Base-by-base conservation (phyloP, 1,140 invertebrate genomes). In the Galleria mellonella region DNA sequence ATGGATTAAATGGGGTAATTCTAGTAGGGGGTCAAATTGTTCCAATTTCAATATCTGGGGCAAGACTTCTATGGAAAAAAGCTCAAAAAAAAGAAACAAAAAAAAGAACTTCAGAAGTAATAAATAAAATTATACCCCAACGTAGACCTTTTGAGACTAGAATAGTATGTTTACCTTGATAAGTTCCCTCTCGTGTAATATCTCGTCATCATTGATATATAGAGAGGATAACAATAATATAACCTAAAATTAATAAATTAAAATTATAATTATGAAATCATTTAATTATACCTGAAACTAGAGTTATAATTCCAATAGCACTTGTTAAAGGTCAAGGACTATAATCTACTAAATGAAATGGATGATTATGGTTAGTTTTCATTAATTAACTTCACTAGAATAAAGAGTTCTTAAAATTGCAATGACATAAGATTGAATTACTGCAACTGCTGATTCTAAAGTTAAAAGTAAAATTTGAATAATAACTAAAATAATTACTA, bases 131-230 rank as follows among this genome's bases (percentile, higher is more conserved):
- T 52, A 47, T 52, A 33, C 50, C 50, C 46, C 43, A 52, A 10
- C 81, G 82, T 76, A 91, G 51, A 36, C 88, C 88, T 68, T 66
- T 70, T 14, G 65, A 57, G 5, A 90, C 87, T 51, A 55, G 35
- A 29, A 57, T 43, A n/a, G 79, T 81, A 61, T 89, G 87, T 8
- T 62, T 52, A 29, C 88, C 89, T 88, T 90, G 88, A 53, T 78
- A 88, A 0, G 88, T 89, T 63, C 83, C 70, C 87, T 90, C 88
- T 51, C 88, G 89, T 14, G 61, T 72, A n/a, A 89, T 65, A 86
- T 90, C 90, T 68, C 89, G 90, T 88, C 90, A 91, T 89, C 90
- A 92, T 89, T 90, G 88, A 66, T 64, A 75, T 75, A 87, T 75
- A 49, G 82, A 85, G 66, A 89, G 49, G 40, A 82, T 43, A 38